Conservation (phyloP, 2,797 vertebrate species). For the Poecilia gillii region DNA sequence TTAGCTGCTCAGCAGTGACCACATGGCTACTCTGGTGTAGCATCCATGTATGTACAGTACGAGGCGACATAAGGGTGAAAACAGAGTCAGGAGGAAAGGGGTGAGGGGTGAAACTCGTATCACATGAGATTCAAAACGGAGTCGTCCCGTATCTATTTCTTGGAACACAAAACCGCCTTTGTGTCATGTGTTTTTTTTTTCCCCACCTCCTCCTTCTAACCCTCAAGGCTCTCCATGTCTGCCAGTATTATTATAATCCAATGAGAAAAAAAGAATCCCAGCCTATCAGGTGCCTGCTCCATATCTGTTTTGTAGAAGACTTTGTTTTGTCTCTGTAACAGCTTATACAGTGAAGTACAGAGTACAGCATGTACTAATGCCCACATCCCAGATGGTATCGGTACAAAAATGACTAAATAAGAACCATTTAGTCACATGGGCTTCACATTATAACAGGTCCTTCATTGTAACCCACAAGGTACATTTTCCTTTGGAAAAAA, state of each 20-base stretch:
- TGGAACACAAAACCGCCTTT: slow-evolving; percentile 34
- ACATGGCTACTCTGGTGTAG: slow-evolving; percentile 22
- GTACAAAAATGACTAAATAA: background rate
- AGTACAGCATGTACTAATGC: slow-evolving; percentile 7
- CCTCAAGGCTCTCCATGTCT: background rate
- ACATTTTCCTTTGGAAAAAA: slow-evolving; percentile 2
- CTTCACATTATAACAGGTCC: slow-evolving; percentile 44
- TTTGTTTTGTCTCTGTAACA: background rate
- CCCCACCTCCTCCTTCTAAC: background rate
- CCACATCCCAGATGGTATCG: slow-evolving; percentile 11
- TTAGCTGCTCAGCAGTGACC: slow-evolving; percentile 15
- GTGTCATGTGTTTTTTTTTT: slow-evolving; percentile 1
- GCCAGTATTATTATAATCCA: background rate
- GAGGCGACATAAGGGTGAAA: slow-evolving; percentile 26
- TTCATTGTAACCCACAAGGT: background rate
- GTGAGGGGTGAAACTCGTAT: slow-evolving; percentile 27
- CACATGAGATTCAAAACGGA: slow-evolving; percentile 24
- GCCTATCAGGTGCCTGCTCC: background rate
- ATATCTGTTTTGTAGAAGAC: background rate
- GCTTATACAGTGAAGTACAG: background rate
- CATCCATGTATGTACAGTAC: slow-evolving; percentile 5
- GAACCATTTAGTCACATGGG: slow-evolving; percentile 6
- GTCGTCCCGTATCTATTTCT: slow-evolving; percentile 16
- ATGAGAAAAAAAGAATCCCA: slow-evolving; percentile 2
- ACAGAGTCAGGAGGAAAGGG: slow-evolving; percentile 50